These are phyloP conservation scores for Athrips mouffetella DNA, from an alignment of 2,888 invertebrate genomes.

Conservation along the genomic window DNA sequence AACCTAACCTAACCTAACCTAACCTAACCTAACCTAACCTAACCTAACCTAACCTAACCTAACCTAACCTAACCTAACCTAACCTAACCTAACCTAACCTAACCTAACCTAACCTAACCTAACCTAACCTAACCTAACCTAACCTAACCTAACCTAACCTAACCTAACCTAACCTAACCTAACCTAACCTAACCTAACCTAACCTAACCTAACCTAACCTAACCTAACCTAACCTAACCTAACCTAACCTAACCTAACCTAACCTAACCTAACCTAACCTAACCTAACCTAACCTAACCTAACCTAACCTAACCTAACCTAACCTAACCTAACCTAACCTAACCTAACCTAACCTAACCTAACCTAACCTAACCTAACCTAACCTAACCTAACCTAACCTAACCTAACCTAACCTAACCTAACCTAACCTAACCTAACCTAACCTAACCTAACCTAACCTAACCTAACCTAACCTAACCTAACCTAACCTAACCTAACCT, in stretches of 20 bases:
- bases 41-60: slow-evolving; percentile 19
- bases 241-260: slow-evolving; percentile 17
- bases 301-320: slow-evolving; percentile 1
- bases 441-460: not conserved
- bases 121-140: slow-evolving; percentile 17
- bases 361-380: not conserved
- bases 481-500: not conserved
- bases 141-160: slow-evolving; percentile 18
- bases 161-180: slow-evolving; percentile 18
- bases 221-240: slow-evolving; percentile 18
- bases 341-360: not conserved
- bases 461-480: not conserved
- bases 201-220: slow-evolving; percentile 18
- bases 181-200: slow-evolving; percentile 18
- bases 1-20: slow-evolving; percentile 15
- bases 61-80: slow-evolving; percentile 19
- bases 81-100: slow-evolving; percentile 13
- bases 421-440: not conserved
- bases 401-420: not conserved
- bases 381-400: not conserved
- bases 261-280: slow-evolving; percentile 14
- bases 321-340: not conserved
- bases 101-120: slow-evolving; percentile 19
- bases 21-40: slow-evolving; percentile 17
- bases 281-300: slow-evolving; percentile 12